phyloP scores from a whole-genome alignment of 2,888 invertebrate species.

The Galerucella pusilla region DNA sequence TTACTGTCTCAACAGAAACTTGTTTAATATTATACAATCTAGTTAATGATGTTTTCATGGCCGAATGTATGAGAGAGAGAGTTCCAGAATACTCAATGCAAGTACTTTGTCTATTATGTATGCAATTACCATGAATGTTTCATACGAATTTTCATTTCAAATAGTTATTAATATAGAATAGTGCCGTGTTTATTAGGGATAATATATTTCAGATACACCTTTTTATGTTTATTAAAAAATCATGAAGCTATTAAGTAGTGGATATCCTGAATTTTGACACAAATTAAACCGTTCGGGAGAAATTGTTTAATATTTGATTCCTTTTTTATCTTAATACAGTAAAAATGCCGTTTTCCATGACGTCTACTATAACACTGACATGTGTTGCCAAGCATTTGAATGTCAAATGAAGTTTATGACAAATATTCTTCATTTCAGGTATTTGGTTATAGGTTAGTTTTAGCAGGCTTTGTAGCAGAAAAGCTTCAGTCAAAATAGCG shows the following conservation, averaged over 20 bases:
- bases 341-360: no score
- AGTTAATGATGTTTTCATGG: constrained; percentile 34
- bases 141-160: constrained; percentile 21
- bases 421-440: no score
- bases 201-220: not conserved
- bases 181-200: not conserved
- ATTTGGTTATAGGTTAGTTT: no score
- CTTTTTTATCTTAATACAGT: no score
- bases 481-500: no score
- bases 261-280: not conserved
- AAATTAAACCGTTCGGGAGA: not conserved
- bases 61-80: constrained; percentile 23
- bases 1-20: constrained; percentile 38
- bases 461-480: no score
- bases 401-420: no score
- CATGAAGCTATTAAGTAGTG: not conserved
- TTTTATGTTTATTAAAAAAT: not conserved
- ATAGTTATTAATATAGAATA: constrained; percentile 23
- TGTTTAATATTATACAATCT: constrained; percentile 40
- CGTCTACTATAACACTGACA: no score
- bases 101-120: constrained; percentile 15
- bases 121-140: constrained; percentile 28
- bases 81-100: constrained; percentile 25
- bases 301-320: no score
- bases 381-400: no score